Evolutionary conservation across 1,140 invertebrate species (phyloP).

Genomic region (Amyelois transitella): DNA sequence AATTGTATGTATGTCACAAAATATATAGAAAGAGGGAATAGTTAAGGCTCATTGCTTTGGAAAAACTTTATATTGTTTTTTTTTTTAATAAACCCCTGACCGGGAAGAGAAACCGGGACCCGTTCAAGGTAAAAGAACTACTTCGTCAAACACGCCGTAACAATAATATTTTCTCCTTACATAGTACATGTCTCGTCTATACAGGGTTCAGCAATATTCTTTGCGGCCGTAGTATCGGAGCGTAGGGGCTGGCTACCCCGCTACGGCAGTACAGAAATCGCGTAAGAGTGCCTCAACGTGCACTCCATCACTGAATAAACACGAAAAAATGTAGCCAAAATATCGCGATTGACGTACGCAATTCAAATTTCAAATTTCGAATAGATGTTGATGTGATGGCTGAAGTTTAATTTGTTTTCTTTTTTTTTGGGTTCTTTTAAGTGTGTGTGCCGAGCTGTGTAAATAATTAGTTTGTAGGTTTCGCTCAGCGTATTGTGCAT

Average conservation of each 20-base stretch:
- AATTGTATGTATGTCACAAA: too few species aligned
- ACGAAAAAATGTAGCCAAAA: constrained; percentile 53
- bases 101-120: too few species aligned
- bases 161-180: constrained; percentile 10
- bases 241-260: constrained; percentile 52
- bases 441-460: constrained; percentile 29
- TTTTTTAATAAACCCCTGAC: too few species aligned
- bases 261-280: constrained; percentile 38
- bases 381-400: constrained; percentile 6
- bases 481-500: constrained; percentile 20
- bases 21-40: too few species aligned
- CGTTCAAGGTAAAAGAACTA: too few species aligned
- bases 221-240: constrained; percentile 44
- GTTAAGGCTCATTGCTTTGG: too few species aligned
- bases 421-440: constrained; percentile 7
- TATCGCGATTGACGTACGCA: constrained; percentile 19
- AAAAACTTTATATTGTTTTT: too few species aligned
- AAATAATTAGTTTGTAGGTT: constrained; percentile 18
- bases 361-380: constrained; percentile 7
- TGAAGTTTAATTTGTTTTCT: constrained; percentile 3
- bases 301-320: constrained; percentile 26
- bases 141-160: too few species aligned
- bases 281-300: constrained; percentile 23
- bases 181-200: constrained; percentile 21
- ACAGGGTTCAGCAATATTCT: not conserved